Conservation (phyloP, 2,113 vertebrate species). For the Corydoras sp. region DNA sequence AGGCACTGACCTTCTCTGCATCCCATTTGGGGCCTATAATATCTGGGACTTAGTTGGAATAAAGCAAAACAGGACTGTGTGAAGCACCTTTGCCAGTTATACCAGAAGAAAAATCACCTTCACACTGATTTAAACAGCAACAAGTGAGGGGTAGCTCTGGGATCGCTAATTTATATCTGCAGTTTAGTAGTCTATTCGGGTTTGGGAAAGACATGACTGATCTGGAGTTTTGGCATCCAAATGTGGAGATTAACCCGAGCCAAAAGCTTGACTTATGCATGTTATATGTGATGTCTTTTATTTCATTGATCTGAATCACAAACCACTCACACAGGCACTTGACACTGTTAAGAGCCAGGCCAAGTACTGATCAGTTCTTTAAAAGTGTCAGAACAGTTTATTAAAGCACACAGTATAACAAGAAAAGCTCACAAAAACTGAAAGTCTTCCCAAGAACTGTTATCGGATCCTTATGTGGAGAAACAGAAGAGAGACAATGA, state of each 20-base stretch:
- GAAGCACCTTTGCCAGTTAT: background rate
- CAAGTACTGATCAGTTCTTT: conserved; percentile 14
- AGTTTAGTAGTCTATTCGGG: conserved; percentile 22
- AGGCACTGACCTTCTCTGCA: conserved; percentile 14
- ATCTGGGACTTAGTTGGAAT: conserved; percentile 14
- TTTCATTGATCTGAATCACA: conserved; percentile 17
- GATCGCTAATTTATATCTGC: conserved; percentile 4
- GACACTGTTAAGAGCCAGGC: background rate
- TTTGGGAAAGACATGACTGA: conserved; percentile 20
- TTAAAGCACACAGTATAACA: background rate
- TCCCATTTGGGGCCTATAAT: conserved; percentile 26
- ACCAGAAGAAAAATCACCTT: conserved; percentile 5
- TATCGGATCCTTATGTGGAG: background rate
- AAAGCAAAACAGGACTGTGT: conserved; percentile 12
- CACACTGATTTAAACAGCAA: conserved; percentile 1
- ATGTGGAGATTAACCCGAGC: conserved; percentile 12
- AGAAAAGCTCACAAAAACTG: background rate
- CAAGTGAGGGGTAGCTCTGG: background rate
- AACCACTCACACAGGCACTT: conserved; percentile 20
- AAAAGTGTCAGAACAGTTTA: conserved; percentile 19
- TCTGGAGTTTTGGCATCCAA: conserved; percentile 26
- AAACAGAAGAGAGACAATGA: conserved; percentile 5
- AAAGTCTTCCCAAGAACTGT: background rate
- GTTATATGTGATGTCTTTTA: conserved; percentile 19
- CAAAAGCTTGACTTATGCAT: conserved; percentile 30